Evolutionary conservation across 2,113 vertebrate species (phyloP).

Genomic region (Ictidomys tridecemlineatus): DNA sequence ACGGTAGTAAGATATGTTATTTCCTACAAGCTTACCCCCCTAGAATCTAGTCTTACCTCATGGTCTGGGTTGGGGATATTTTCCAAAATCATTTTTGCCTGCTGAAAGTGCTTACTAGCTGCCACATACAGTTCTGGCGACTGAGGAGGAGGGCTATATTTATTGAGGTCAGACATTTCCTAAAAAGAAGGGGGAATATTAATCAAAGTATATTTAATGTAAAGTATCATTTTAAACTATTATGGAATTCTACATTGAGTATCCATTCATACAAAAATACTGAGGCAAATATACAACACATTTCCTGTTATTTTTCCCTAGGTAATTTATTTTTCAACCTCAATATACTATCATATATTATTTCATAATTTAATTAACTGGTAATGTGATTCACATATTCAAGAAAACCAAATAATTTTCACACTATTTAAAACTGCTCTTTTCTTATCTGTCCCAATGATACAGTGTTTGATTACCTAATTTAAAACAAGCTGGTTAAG

Average conservation of each 20-base stretch:
- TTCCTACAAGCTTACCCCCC: not conserved
- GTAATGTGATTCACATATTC: not conserved
- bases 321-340: not conserved
- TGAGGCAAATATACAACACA: not conserved
- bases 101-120: slow-evolving; percentile 99
- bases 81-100: slow-evolving; percentile 98
- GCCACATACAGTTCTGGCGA: slow-evolving; percentile 98
- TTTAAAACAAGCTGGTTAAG: not conserved
- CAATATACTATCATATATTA: not conserved
- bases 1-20: not conserved
- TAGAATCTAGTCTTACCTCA: slow-evolving; percentile 90
- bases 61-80: slow-evolving; percentile 96
- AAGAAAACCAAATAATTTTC: not conserved
- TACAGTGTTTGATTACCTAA: not conserved
- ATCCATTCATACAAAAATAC: not conserved
- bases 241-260: not conserved
- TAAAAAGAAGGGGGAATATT: slow-evolving; percentile 76
- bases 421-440: not conserved
- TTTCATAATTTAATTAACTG: slow-evolving; percentile 38
- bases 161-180: slow-evolving; percentile 99
- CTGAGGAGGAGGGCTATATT: slow-evolving; percentile 97
- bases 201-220: slow-evolving; percentile 70
- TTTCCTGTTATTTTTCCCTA: not conserved
- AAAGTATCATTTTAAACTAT: slow-evolving; percentile 40
- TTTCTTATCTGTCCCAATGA: not conserved